Base-by-base conservation (phyloP, 2,888 invertebrate genomes). In the Physocephala rufipes region DNA sequence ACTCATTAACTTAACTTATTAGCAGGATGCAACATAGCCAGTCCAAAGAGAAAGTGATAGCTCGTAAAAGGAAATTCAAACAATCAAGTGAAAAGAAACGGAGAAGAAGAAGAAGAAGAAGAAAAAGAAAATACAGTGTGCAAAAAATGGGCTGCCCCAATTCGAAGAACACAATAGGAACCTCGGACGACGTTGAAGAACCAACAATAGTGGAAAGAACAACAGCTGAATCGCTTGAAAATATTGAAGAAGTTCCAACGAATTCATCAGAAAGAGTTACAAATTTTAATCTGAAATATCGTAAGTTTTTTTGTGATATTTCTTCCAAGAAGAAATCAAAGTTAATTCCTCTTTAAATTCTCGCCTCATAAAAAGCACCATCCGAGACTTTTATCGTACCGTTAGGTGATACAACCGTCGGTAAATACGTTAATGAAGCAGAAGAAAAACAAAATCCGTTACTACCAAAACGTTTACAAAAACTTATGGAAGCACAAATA, bases 381-480 rank as follows among this genome's bases (percentile, higher is more conserved):
- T 89, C 90, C 5, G 86, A 90, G 76, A 89, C 90, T 0, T 91
- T 90, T 79, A 90, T 89, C 82, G 89, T 91, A 16, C 89, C 90
- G 0, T 78, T 90, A 47, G 70, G 43, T 28, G 67, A 47, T 47
- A 59, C 63, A 4, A 36, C 9, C 36, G 36, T 7, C 36, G 36
- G 47, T 43, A 24, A 28, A 59, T 9, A 5, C 28, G 58, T n/a
- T 36, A 3, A 2, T 5, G 26, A 24, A 16, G 53, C 55, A 26
- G 36, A 49, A 1, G 69, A 65, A n/a, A 9, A 26, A 0, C 55
- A 47, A 24, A 89, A 88, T 74, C 89, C 91, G 72, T n/a, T n/a
- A n/a, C 92, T 92, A 0, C 93, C 93, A 0, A 89, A 89, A 59
- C 88, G 92, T 71, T 86, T 93, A 47, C 91, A 92, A 80, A 86